Conservation (phyloP, 2,113 vertebrate species). For the Aythya baeri region DNA sequence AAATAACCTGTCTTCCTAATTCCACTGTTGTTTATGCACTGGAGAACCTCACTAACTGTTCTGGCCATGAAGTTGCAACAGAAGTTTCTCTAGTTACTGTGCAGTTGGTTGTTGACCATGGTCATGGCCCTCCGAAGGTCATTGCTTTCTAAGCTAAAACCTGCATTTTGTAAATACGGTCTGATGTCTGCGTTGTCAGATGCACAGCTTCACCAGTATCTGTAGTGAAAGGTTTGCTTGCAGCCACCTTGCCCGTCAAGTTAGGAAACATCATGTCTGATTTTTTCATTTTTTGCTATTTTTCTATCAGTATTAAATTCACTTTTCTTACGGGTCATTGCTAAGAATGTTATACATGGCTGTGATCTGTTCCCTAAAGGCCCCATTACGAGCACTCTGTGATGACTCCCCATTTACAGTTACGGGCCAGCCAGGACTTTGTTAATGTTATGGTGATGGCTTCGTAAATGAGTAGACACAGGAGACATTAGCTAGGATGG, state of each 20-base stretch:
- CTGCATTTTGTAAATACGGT: not conserved
- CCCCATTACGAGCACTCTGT: not conserved
- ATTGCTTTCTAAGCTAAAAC: not conserved
- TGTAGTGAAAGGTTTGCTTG: not conserved
- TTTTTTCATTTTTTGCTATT: not conserved
- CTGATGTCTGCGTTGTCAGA: not conserved
- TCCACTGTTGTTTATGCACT: not conserved
- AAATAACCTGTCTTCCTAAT: not conserved
- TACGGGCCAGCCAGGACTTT: not conserved
- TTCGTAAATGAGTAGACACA: not conserved
- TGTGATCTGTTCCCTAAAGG: not conserved
- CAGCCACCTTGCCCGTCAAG: not conserved
- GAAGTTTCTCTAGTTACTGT: conserved; percentile 3
- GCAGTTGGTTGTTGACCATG: not conserved
- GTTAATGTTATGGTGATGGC: not conserved
- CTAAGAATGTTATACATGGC: not conserved
- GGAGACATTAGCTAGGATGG: not conserved
- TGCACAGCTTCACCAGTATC: not conserved
- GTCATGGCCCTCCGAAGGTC: not conserved
- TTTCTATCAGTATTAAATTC: not conserved
- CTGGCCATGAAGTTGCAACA: not conserved
- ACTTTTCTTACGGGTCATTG: not conserved
- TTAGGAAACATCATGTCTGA: not conserved
- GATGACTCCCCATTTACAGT: not conserved
- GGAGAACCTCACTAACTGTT: not conserved